phyloP scores from a whole-genome alignment of 2,113 vertebrate genomes.

The Clinocottus analis region DNA sequence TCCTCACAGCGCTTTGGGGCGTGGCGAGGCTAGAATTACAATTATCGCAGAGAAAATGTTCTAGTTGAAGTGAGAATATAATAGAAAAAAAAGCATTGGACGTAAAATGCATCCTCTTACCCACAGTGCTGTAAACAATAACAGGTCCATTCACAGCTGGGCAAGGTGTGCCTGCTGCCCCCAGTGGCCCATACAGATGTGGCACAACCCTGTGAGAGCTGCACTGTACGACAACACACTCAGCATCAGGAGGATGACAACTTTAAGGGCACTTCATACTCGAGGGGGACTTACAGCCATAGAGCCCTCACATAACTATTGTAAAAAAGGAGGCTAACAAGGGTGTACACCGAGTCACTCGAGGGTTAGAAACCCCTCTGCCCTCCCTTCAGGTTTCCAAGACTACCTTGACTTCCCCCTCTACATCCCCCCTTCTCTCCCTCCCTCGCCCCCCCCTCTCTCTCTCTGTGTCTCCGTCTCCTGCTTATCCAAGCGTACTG shows the following conservation, averaged over 20 bases:
- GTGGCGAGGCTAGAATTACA: too few species aligned
- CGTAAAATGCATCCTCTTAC: background rate
- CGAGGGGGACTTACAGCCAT: background rate
- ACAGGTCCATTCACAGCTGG: background rate
- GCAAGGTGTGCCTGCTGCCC: background rate
- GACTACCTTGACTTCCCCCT: conserved; percentile 57
- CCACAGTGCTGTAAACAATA: background rate
- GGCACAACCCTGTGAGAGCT: background rate
- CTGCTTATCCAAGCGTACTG: conserved; percentile 59
- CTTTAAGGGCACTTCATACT: background rate
- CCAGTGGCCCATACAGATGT: background rate
- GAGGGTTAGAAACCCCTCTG: conserved; percentile 43
- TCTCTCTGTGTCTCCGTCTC: conserved; percentile 12
- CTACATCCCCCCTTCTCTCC: background rate
- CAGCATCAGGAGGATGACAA: background rate
- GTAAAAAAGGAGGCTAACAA: conserved; percentile 32
- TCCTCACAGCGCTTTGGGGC: background rate
- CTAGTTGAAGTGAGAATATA: too few species aligned
- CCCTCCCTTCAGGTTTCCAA: conserved; percentile 62
- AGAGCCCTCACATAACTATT: background rate
- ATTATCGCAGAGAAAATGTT: too few species aligned
- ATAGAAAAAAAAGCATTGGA: too few species aligned
- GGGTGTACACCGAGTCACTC: conserved; percentile 1
- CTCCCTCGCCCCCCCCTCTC: background rate
- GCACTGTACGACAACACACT: background rate